phyloP scores from a whole-genome alignment of 1,140 invertebrate species.

The Tenebrio molitor region DNA sequence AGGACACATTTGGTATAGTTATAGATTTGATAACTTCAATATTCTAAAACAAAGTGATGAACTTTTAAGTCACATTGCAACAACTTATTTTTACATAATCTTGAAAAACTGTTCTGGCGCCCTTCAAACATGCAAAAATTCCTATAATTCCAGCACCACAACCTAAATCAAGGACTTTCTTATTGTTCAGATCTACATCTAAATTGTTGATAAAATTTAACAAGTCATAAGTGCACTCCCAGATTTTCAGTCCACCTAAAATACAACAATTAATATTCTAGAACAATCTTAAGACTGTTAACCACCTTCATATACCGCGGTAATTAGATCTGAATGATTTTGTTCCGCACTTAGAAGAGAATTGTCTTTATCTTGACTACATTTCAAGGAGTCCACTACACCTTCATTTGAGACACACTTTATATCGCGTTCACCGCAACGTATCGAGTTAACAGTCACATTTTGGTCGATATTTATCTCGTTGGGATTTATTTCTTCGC shows the following conservation, averaged over 20 bases:
- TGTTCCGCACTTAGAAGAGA: slow-evolving; percentile 74
- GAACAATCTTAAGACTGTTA: slow-evolving; percentile 36
- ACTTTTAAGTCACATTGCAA: no score
- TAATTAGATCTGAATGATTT: slow-evolving; percentile 79
- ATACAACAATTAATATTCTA: slow-evolving; percentile 47
- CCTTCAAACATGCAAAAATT: slow-evolving; percentile 76
- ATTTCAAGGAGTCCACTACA: slow-evolving; percentile 48
- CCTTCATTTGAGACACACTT: slow-evolving; percentile 47
- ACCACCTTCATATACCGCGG: slow-evolving; percentile 81
- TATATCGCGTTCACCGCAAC: neutral
- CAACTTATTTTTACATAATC: slow-evolving; percentile 88
- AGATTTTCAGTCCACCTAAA: slow-evolving; percentile 88
- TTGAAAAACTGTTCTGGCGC: slow-evolving; percentile 82
- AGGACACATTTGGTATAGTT: slow-evolving; percentile 84
- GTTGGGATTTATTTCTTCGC: slow-evolving; percentile 47
- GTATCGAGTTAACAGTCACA: neutral
- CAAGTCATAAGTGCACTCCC: slow-evolving; percentile 89
- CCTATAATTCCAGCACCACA: slow-evolving; percentile 89
- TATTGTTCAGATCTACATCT: slow-evolving; percentile 67
- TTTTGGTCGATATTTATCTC: neutral
- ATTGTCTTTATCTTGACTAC: slow-evolving; percentile 50
- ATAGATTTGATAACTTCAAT: slow-evolving; percentile 78
- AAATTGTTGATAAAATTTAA: slow-evolving; percentile 73
- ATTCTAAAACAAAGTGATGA: slow-evolving; percentile 75
- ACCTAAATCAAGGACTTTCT: slow-evolving; percentile 83